Evolutionary conservation across 35 echinoderm and acorn worm genomes (phyloP).

Genomic region (Eucidaris tribuloides): DNA sequence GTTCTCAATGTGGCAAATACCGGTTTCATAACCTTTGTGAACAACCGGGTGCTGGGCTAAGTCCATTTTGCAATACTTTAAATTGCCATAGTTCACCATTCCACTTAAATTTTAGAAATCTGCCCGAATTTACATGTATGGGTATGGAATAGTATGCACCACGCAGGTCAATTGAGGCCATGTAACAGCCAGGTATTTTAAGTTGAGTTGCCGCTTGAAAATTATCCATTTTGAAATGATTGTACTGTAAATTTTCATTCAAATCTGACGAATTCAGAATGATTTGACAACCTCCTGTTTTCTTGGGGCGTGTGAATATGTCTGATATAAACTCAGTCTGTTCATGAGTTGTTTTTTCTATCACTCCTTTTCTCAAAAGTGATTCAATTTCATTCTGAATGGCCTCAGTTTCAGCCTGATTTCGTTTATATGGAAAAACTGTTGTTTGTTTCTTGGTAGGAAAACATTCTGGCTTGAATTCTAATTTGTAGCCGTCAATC

Average conservation of each 20-base stretch:
- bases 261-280: constrained; percentile 30
- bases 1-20: no score
- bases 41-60: no score
- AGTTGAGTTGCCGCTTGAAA: no score
- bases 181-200: no score
- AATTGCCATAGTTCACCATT: no score
- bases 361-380: constrained; percentile 18
- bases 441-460: neutral
- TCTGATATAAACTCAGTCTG: constrained; percentile 12
- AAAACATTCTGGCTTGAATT: neutral
- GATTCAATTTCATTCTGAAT: constrained; percentile 31
- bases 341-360: neutral
- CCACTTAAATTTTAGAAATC: no score
- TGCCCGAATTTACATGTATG: no score
- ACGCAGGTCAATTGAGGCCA: no score
- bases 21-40: no score
- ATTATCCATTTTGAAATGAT: constrained; percentile 46
- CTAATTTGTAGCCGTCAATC: no score
- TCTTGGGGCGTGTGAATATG: constrained; percentile 42
- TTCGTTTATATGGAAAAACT: neutral
- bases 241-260: constrained; percentile 8
- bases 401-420: neutral
- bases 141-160: no score
- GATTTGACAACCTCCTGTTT: constrained; percentile 27
- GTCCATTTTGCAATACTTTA: no score